Evolutionary conservation across 2,888 invertebrate species (phyloP), one percentile per base, ranked within the genome.

Genomic region (Perizoma flavofasciatum): DNA sequence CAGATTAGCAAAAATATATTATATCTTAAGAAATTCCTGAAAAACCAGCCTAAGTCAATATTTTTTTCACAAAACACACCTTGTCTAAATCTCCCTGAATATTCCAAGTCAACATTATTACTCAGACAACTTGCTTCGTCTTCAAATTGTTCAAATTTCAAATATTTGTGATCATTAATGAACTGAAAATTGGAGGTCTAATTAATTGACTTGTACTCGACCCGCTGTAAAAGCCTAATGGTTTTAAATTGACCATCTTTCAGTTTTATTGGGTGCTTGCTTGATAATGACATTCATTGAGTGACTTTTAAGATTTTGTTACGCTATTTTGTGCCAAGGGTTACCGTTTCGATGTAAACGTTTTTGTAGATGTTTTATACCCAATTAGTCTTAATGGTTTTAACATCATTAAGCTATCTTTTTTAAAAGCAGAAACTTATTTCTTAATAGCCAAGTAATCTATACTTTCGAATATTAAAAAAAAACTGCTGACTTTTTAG

Each of bases 191-290:
- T 41, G 54, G 57, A 61, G 63, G 53, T 59, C 57, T 63, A 63
- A 73, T 69, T 71, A 73, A 71, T 71, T 70, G 67, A 68, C 66
- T 63, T 70, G 66, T 68, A 66, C 66, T 67, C 69, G 65, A 70
- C 62, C 61, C 62, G 51, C 61, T 60, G 64, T 70, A 67, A 67
- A 69, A 63, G 69, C 66, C 63, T 62, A 68, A 60, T 69, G 65
- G 62, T 66, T 65, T 69, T 60, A 67, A 67, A 65, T 68, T 63
- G 63, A 62, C 63, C 66, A 63, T 61, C 65, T 69, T 69, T 67
- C 65, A 66, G 63, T 65, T 68, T 68, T 66, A 66, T 66, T 66
- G 49, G 66, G 58, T 54, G 59, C 57, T 61, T 54, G 54, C 47
- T 53, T 56, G 49, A 49, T 48, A 45, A 53, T 61, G 35, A 40